Base-by-base conservation (phyloP, 1,140 invertebrate genomes). In the Cydia fagiglandana region DNA sequence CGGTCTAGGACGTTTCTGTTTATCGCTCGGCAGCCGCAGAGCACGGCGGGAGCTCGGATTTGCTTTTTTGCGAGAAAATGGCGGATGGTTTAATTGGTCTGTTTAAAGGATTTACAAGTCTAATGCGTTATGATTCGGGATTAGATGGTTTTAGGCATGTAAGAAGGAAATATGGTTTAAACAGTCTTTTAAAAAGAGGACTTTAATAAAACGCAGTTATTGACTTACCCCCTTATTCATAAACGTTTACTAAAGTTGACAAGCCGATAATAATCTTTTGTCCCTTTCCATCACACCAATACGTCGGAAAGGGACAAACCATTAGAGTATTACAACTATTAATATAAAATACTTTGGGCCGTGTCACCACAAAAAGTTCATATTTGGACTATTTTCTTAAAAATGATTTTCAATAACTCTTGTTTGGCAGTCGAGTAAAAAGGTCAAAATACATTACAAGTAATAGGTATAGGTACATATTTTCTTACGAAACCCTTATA, bases 111-210 rank as follows among this genome's bases (percentile, higher is more conserved):
- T 70, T 45, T 41, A 70, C 66, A 38, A 66, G 64, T 38, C 64
- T 38, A 70, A 70, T 70, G 66, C 66, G 66, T 17, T 70, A 70
- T 70, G 66, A 70, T 70, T 45, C 66, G 13, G 30, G 66, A 66
- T 66, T 66, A 30, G n/a, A 9, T 15, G 15, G 30, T 24, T 12
- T 70, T 68, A 64, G 2, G 64, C 47, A 50, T 50, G 47, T 50
- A 50, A 50, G 12, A 4, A 50, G 47, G 15, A 53, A 53, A 53
- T 53, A 4, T 53, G 0, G 6, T 53, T 53, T 50, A 50, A 50
- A 50, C 15, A 53, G 4, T 6, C 7, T 17, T n/a, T 53, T 53
- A 53, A 53, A 47, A 1, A 41, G 45, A 47, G 12, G 13, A 47
- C 45, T 45, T 45, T 38, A 38, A 38, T 38, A 38, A 6, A 38